Evolutionary conservation across 2,888 invertebrate species (phyloP).

Genomic region (Lucinisca nassula): DNA sequence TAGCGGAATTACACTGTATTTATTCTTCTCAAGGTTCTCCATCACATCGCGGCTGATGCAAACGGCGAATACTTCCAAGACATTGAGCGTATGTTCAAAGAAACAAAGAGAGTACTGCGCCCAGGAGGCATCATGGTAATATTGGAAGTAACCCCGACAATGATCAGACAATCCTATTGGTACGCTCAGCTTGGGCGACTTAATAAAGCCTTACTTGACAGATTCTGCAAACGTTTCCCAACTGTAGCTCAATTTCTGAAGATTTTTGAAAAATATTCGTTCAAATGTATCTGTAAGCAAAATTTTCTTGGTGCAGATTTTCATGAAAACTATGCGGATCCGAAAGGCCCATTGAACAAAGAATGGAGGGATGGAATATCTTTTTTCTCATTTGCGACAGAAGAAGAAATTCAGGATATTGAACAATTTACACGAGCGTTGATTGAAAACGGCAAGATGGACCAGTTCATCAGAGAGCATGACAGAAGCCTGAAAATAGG

Average conservation of each 20-base stretch:
- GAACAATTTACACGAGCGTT: not conserved
- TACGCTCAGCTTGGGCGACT: not conserved
- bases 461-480: constrained; percentile 21
- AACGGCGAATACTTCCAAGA: not conserved
- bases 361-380: constrained; percentile 18
- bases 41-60: constrained; percentile 23
- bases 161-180: constrained; percentile 7
- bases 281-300: constrained; percentile 7
- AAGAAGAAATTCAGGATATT: constrained; percentile 19
- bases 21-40: constrained; percentile 36
- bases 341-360: constrained; percentile 27
- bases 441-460: constrained; percentile 28
- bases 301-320: not conserved
- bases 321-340: not conserved
- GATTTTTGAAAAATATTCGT: not conserved
- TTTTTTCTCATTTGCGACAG: constrained; percentile 20
- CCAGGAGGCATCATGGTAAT: constrained; percentile 28
- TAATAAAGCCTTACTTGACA: not conserved
- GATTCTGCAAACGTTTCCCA: constrained; percentile 6
- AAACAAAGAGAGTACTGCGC: constrained; percentile 4
- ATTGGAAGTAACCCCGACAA: constrained; percentile 8
- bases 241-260: not conserved
- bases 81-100: not conserved
- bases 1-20: too few relatives aligned
- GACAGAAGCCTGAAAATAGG: not conserved